Percentiles rank a stretch among this genome's conserved stretches.
phyloP scores from a whole-genome alignment of 2,797 vertebrate genomes.

The Forpus xanthops region DNA sequence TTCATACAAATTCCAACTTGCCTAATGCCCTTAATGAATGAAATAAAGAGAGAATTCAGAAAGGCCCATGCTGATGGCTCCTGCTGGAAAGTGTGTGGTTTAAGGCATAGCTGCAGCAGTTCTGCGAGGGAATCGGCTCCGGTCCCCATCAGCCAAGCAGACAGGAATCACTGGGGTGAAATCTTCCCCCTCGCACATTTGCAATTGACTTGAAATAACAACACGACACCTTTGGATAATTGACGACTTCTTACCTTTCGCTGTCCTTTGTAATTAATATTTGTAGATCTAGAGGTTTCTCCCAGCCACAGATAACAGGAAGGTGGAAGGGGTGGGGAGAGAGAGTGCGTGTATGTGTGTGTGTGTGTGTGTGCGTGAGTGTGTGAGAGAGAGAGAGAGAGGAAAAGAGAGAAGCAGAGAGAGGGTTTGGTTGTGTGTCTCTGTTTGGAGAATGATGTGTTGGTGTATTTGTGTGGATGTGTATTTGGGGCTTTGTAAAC shows the following conservation, averaged over 20 bases:
- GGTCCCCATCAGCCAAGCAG: conserved; percentile 71
- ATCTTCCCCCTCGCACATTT: conserved; percentile 67
- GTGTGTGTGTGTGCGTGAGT: conserved; percentile 17
- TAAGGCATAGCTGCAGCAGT: conserved; percentile 73
- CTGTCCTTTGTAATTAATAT: conserved; percentile 77
- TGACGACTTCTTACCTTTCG: conserved; percentile 76
- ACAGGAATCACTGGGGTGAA: conserved; percentile 77
- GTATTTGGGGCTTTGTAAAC: conserved; percentile 37
- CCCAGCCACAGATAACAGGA: conserved; percentile 69
- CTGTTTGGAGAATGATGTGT: conserved; percentile 30
- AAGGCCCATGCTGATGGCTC: conserved; percentile 71
- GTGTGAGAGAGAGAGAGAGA: conserved; percentile 33
- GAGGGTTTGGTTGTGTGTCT: conserved; percentile 41
- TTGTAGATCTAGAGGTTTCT: conserved; percentile 75
- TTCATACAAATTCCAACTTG: conserved; percentile 49
- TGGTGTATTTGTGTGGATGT: conserved; percentile 29
- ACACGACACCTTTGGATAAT: conserved; percentile 68
- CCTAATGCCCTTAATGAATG: conserved; percentile 68
- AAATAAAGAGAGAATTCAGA: conserved; percentile 73
- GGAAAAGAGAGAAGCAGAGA: neutral
- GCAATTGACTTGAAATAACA: conserved; percentile 69
- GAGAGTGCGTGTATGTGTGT: neutral
- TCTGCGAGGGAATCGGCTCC: conserved; percentile 61
- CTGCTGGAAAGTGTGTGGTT: conserved; percentile 72
- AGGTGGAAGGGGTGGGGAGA: conserved; percentile 67